These are phyloP conservation scores for Sardinella longiceps DNA, from an alignment of 2,797 vertebrate species.

Conservation along the genomic window DNA sequence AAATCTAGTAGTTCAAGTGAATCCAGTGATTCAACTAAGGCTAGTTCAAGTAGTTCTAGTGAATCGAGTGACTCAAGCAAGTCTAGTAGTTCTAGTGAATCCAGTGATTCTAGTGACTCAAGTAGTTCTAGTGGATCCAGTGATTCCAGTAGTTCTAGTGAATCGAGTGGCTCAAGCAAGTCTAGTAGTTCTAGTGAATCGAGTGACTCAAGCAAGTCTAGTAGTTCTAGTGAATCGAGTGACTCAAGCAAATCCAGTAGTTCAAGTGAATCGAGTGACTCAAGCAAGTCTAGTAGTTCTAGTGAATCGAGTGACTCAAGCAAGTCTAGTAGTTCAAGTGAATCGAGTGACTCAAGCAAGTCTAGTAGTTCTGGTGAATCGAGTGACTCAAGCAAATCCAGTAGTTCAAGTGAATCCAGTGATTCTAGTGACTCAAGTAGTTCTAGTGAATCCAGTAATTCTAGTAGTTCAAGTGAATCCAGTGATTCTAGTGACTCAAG, in stretches of 20 bases:
- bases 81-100: neutral
- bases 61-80: constrained; percentile 20
- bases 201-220: constrained; percentile 1
- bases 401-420: constrained; percentile 20
- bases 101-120: neutral
- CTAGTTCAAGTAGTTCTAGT: constrained; percentile 23
- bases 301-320: constrained; percentile 16
- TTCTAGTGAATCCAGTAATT: constrained; percentile 22
- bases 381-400: neutral
- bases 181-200: neutral
- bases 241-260: constrained; percentile 12
- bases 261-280: constrained; percentile 28
- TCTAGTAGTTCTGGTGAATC: constrained; percentile 24
- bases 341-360: constrained; percentile 2
- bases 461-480: constrained; percentile 23
- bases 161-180: constrained; percentile 1
- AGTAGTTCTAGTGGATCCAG: constrained; percentile 23
- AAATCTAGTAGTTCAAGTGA: neutral
- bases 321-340: neutral
- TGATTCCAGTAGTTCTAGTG: neutral
- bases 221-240: constrained; percentile 7
- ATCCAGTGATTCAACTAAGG: constrained; percentile 22
- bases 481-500: constrained; percentile 9
- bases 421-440: constrained; percentile 31
- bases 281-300: neutral